Evolutionary conservation across 2,888 invertebrate genomes (phyloP).

Genomic region (Therioaphis trifolii): DNA sequence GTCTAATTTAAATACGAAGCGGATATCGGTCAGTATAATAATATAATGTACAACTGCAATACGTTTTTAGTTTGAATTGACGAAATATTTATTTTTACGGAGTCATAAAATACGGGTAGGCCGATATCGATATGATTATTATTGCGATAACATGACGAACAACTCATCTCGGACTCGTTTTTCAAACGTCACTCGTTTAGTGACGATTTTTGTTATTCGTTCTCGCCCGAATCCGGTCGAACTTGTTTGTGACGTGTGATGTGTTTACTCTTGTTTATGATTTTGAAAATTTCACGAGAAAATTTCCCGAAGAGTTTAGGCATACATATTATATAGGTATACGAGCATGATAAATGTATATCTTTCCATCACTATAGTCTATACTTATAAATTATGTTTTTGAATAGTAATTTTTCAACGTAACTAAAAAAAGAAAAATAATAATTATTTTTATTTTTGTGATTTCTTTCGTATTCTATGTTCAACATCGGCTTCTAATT

Average conservation of each 20-base stretch:
- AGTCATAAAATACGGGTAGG: not conserved
- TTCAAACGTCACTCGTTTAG: not conserved
- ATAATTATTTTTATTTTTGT: not conserved
- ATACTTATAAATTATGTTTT: too few relatives aligned
- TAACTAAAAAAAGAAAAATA: too few relatives aligned
- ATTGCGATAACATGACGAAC: constrained; percentile 17
- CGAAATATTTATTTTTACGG: not conserved
- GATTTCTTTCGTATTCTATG: not conserved
- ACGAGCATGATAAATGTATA: too few relatives aligned
- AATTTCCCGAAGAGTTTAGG: not conserved
- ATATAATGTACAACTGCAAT: too few relatives aligned
- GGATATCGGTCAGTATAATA: too few relatives aligned
- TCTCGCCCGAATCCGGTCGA: constrained; percentile 9
- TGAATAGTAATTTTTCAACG: too few relatives aligned
- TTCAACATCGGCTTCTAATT: not conserved
- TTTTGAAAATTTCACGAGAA: not conserved
- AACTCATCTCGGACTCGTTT: not conserved
- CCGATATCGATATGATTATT: constrained; percentile 39
- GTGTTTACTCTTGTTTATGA: constrained; percentile 25
- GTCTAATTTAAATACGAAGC: too few relatives aligned
- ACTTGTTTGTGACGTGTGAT: constrained; percentile 13
- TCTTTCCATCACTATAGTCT: too few relatives aligned
- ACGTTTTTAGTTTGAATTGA: too few relatives aligned
- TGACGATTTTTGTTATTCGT: not conserved
- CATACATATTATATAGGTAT: not conserved